Base-by-base conservation (phyloP, 2,888 invertebrate genomes). In the Icerya purchasi region DNA sequence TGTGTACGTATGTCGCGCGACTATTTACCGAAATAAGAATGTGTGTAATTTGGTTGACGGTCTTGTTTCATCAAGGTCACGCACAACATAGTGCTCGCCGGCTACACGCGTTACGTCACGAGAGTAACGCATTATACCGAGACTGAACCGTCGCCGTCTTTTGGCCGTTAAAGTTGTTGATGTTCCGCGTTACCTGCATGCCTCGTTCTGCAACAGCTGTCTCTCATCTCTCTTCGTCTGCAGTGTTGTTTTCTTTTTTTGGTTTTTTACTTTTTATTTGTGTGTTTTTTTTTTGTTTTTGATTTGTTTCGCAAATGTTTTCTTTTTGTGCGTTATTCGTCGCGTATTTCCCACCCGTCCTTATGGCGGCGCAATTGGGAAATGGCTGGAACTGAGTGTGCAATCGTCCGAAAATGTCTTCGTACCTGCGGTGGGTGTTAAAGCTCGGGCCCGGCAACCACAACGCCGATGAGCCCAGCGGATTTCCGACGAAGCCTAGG, bases 391-490 rank as follows among this genome's bases (percentile, higher is more conserved):
- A n/a, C n/a, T n/a, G n/a, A n/a, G n/a, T n/a, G n/a, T n/a, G n/a
- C n/a, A n/a, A n/a, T n/a, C n/a, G n/a, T n/a, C n/a, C n/a, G n/a
- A 25, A 49, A 56, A 80, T 82, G 81, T 77, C 81, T 63, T 80
- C 80, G 66, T 82, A 81, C 68, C 81, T 82, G 69, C 76, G 79
- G 64, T 82, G 82, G 82, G 81, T 80, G 68, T 80, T 79, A 56
- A 63, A 62, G 52, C 53, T 51, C 52, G 56, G 60, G 22, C 24
- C 56, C 36, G 56, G 60, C 23, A 49, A 50, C 14, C 21, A 50
- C 22, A 22, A 57, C 21, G 50, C 50, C 20, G 57, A 57, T 50
- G 36, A 49, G 22, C 22, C 36, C 2, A 50, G 49, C 22, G 21
- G 49, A n/a, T 20, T 14, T 20, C 25, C 50, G 25, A 54, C 24